phyloP scores from a whole-genome alignment of 2,888 invertebrate genomes.

The Embidobia sp. region DNA sequence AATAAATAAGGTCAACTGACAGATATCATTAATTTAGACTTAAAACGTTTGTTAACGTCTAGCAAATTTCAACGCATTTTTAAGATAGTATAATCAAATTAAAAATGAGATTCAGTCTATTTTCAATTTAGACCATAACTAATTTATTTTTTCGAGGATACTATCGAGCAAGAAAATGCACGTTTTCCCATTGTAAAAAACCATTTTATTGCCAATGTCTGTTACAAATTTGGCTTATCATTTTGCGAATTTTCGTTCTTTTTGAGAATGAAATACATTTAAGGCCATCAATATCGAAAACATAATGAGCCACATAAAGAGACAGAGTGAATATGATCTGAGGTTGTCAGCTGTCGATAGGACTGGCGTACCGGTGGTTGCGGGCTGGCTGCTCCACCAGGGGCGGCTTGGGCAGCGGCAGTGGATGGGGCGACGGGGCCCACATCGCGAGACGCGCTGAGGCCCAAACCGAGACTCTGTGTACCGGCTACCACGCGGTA shows the following conservation, averaged over 20 bases:
- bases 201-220: no score
- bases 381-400: conserved; percentile 75
- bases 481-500: conserved; percentile 90
- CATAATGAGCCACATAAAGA: conserved; percentile 51
- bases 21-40: no score
- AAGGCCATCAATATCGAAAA: conserved; percentile 7
- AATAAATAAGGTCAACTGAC: no score
- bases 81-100: no score
- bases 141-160: no score
- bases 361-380: conserved; percentile 81
- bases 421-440: conserved; percentile 78
- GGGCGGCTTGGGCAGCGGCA: conserved; percentile 73
- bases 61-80: no score
- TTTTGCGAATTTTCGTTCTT: no score
- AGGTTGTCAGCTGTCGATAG: conserved; percentile 74
- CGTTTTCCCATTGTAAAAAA: no score
- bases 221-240: not conserved
- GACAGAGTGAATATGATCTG: conserved; percentile 46
- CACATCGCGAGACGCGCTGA: conserved; percentile 83
- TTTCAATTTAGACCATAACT: no score
- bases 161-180: no score
- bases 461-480: conserved; percentile 88
- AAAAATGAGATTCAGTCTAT: no score
- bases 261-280: not conserved
- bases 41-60: no score